A percentile compares a stretch with the other conserved stretches of the same genome.
phyloP scores from a whole-genome alignment of 2,888 invertebrate genomes.

The Thysanoteuthis rhombus region DNA sequence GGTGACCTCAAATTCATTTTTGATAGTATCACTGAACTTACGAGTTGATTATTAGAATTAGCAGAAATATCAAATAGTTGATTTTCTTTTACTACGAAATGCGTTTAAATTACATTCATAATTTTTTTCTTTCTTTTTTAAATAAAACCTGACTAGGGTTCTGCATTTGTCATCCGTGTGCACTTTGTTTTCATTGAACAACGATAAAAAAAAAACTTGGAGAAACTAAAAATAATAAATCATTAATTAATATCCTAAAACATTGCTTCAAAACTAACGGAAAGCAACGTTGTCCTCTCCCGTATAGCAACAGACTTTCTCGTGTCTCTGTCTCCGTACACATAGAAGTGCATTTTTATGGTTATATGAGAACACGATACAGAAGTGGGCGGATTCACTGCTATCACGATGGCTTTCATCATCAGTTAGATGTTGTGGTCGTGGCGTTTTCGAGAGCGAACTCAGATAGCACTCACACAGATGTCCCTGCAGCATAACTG shows the following conservation, averaged over 20 bases:
- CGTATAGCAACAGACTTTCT: background rate
- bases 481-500: too few relatives aligned
- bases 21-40: too few relatives aligned
- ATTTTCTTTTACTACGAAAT: too few relatives aligned
- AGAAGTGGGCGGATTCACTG: background rate
- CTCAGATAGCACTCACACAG: too few relatives aligned
- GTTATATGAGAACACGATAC: background rate
- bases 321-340: background rate
- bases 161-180: background rate
- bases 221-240: too few relatives aligned
- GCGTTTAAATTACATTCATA: too few relatives aligned
- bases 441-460: background rate
- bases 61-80: too few relatives aligned
- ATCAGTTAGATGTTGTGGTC: background rate
- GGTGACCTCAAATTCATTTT: too few relatives aligned
- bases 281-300: background rate
- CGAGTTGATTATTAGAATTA: too few relatives aligned
- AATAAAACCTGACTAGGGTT: background rate
- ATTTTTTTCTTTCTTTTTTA: too few relatives aligned
- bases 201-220: background rate
- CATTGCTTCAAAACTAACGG: background rate
- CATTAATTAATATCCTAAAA: background rate
- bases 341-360: background rate
- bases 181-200: background rate
- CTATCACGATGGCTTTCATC: background rate